Conservation (phyloP, 2,888 invertebrate species). For the Polydesmus complanatus region DNA sequence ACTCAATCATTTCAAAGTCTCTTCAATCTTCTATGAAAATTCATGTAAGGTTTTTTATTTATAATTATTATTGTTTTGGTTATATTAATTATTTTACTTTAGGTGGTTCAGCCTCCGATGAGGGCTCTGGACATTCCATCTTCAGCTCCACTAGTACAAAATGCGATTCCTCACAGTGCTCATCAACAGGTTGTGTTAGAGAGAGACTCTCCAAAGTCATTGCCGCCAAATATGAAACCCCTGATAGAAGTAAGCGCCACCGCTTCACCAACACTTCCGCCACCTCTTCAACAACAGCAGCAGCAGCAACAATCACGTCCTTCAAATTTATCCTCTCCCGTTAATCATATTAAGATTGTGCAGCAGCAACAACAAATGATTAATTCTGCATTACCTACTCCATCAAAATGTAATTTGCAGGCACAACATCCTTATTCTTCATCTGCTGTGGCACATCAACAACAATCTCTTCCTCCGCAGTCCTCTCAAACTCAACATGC, state of each 20-base stretch:
- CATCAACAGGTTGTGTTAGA: not conserved
- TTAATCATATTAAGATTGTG: slow-evolving; percentile 2
- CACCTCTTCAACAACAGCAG: slow-evolving; percentile 17
- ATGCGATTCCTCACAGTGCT: not conserved
- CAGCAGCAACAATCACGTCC: too few relatives aligned
- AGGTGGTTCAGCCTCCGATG: slow-evolving; percentile 8
- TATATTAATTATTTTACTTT: not conserved
- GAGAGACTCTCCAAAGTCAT: not conserved
- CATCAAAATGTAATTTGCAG: too few relatives aligned
- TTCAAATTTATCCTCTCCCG: slow-evolving; percentile 5
- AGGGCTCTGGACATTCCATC: slow-evolving; percentile 10
- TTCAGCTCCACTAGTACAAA: not conserved
- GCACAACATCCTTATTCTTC: not conserved
- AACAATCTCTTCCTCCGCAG: not conserved
- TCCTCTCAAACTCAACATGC: not conserved
- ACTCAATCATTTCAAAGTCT: too few relatives aligned
- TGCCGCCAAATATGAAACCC: too few relatives aligned
- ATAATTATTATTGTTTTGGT: not conserved
- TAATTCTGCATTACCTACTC: not conserved
- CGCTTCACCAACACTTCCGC: not conserved
- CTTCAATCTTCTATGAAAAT: slow-evolving; percentile 11
- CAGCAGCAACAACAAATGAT: slow-evolving; percentile 15
- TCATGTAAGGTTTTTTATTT: slow-evolving; percentile 4
- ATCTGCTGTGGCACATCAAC: not conserved
- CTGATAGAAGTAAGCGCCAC: not conserved